Conservation (phyloP, 2,797 vertebrate species). For the Pangasius sanitwongsei region DNA sequence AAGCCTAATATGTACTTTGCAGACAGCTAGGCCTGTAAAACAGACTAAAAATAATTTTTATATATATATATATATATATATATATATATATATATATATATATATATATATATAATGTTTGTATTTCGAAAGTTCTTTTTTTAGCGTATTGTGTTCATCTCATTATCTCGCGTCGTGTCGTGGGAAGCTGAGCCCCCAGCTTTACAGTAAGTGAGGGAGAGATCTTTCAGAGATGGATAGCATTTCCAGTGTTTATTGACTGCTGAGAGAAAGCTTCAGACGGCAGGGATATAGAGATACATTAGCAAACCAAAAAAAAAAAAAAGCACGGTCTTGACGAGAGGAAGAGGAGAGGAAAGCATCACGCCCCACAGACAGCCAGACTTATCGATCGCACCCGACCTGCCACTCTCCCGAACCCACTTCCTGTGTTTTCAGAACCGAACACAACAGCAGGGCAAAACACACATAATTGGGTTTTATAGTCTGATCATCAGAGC, state of each 20-base stretch:
- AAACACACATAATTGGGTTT: conserved; percentile 28
- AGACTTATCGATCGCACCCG: conserved; percentile 62
- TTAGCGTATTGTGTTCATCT: conserved; percentile 25
- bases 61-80: neutral
- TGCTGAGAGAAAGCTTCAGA: conserved; percentile 64
- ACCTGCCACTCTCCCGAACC: conserved; percentile 52
- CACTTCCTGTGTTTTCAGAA: conserved; percentile 76
- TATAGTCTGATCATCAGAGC: conserved; percentile 25
- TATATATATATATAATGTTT: neutral
- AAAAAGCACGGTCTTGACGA: conserved; percentile 61
- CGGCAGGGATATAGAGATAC: conserved; percentile 72
- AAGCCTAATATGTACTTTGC: neutral
- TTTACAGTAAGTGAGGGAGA: conserved; percentile 82
- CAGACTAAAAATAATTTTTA: conserved; percentile 26
- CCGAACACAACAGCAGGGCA: conserved; percentile 24
- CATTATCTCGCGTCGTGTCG: conserved; percentile 58
- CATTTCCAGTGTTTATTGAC: conserved; percentile 81
- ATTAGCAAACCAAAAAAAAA: conserved; percentile 68
- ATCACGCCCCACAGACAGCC: conserved; percentile 59
- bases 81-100: neutral
- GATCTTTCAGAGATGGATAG: conserved; percentile 81
- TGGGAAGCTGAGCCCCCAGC: conserved; percentile 64
- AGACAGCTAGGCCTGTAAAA: neutral
- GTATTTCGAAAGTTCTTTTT: conserved; percentile 10
- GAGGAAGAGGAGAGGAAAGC: conserved; percentile 60